Evolutionary conservation across 1,140 invertebrate species (phyloP).

Genomic region (Cherax destructor): DNA sequence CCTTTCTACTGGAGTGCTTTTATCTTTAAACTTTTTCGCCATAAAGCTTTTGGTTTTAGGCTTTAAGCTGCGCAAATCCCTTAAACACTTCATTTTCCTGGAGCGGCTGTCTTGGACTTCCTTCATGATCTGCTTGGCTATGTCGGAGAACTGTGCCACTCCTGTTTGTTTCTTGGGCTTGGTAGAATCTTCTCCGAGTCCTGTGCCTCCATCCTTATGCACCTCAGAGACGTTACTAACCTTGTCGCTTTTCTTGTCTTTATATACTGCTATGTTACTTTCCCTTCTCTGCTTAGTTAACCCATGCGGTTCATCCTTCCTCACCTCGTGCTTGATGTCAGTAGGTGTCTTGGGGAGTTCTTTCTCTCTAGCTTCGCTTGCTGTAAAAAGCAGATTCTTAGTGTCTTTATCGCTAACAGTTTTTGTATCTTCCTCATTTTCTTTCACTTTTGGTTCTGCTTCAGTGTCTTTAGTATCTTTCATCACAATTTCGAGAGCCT

Average conservation of each 20-base stretch:
- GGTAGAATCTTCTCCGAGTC: background rate
- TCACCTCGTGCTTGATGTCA: too few relatives aligned
- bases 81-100: conserved; percentile 29
- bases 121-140: conserved; percentile 60
- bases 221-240: too few relatives aligned
- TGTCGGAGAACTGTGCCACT: conserved; percentile 47
- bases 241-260: too few relatives aligned
- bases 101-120: conserved; percentile 55
- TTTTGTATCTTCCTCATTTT: background rate
- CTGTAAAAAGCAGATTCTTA: too few relatives aligned
- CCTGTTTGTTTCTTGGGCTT: background rate
- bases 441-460: background rate
- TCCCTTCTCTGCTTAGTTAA: too few relatives aligned
- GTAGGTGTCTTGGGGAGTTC: too few relatives aligned
- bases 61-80: conserved; percentile 38
- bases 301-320: too few relatives aligned
- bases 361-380: too few relatives aligned
- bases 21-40: conserved; percentile 24
- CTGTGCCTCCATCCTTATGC: too few relatives aligned
- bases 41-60: conserved; percentile 32
- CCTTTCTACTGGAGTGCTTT: background rate
- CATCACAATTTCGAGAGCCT: background rate
- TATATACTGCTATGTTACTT: too few relatives aligned
- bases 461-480: background rate
- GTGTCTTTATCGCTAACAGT: too few relatives aligned